Base-by-base conservation (phyloP, 2,797 vertebrate genomes). In the Bovichtus variegatus region DNA sequence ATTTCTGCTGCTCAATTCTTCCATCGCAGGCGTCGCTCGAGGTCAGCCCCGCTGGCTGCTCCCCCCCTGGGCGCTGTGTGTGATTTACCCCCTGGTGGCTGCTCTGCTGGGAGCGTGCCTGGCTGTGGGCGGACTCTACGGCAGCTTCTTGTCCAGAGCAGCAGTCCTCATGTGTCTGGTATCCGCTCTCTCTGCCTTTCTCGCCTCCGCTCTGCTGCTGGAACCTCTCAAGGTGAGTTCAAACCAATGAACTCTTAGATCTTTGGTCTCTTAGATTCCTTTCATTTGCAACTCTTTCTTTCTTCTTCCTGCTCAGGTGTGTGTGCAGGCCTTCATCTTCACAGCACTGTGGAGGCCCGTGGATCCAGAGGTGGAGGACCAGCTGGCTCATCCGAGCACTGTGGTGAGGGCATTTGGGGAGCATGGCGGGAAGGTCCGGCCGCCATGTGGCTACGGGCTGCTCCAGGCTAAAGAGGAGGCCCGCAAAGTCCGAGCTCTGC, bases 401-500 rank as follows among this genome's bases (percentile, higher is more conserved):
- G 92, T 96, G 63, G 91, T 86, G 69, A 93, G 85, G 54, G 51
- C 74, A 0, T 85, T 67, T 1, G 86, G 76, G 9, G 92, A 91
- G 38, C 77, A 83, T 0, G 77, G 85, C 0, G 81, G 86, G 47
- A 94, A 92, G 51, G 92, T 96, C 12, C 88, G 89, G 9, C 94
- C 95, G 0, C 96, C 92, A 0, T 95, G 94, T 23, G 96, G 96
- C 9, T 96, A 93, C 1, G 92, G 95, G 19, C 91, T 97, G 25
- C 89, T 96, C 21, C 96, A 96, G 66, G 96, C 96, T 13, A 96
- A 94, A 87, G 93, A 95, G 57, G 95, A 96, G 66, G 96, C 96
- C 0, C 89, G 94, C 55, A 96, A 95, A 89, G 86, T 94, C 54
- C 84, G 87, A 54, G 87, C 90, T 1, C 90, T 97, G 40, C 77